Conservation (phyloP, 2,797 vertebrate species). For the Muraenolepis orangiensis region DNA sequence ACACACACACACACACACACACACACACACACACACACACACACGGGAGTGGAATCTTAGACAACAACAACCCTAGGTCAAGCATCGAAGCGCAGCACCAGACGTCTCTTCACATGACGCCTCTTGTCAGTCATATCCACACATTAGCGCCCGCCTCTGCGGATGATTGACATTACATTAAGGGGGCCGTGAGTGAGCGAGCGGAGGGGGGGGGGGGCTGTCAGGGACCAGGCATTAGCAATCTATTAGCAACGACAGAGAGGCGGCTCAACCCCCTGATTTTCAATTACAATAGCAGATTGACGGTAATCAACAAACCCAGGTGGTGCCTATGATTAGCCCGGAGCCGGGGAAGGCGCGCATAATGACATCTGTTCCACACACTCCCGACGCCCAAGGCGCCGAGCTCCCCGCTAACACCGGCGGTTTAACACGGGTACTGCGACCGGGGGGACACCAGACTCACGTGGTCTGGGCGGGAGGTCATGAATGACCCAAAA, state of each 20-base stretch:
- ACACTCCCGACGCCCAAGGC: slow-evolving; percentile 27
- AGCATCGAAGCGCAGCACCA: not conserved
- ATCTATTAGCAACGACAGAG: slow-evolving; percentile 39
- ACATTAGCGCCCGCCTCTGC: slow-evolving; percentile 8
- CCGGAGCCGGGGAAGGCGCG: slow-evolving; percentile 53
- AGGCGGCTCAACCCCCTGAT: slow-evolving; percentile 51
- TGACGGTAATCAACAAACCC: slow-evolving; percentile 64
- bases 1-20: too few species aligned
- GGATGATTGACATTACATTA: slow-evolving; percentile 14
- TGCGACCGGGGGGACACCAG: not conserved
- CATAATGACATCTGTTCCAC: slow-evolving; percentile 65
- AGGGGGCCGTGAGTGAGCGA: slow-evolving; percentile 33
- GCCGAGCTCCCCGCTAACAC: slow-evolving; percentile 12
- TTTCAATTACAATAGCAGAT: slow-evolving; percentile 70
- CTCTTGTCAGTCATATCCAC: slow-evolving; percentile 17
- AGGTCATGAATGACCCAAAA: not conserved
- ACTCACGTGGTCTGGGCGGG: not conserved
- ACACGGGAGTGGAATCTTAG: not conserved
- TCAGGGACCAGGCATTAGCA: slow-evolving; percentile 34
- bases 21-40: too few species aligned
- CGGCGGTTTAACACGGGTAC: slow-evolving; percentile 39
- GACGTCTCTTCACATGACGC: not conserved
- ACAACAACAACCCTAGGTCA: too few species aligned
- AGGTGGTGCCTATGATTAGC: slow-evolving; percentile 69
- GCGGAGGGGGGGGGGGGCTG: slow-evolving; percentile 34